Percentiles rank a stretch among this genome's conserved stretches.
Evolutionary conservation across 2,888 invertebrate species (phyloP).

Genomic region (Ectropis crepuscularia): DNA sequence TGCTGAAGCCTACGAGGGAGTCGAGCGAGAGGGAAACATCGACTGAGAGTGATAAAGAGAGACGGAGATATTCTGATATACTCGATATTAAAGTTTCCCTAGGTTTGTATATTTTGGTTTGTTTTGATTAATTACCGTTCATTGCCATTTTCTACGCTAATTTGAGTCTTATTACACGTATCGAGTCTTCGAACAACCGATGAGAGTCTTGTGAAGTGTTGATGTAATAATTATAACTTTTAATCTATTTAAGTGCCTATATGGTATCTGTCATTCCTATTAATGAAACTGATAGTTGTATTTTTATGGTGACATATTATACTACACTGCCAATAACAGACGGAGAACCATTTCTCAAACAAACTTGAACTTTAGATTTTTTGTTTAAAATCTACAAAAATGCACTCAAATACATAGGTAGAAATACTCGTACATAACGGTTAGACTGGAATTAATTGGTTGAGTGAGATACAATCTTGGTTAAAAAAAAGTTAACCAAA

Average conservation of each 20-base stretch:
- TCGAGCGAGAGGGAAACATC: conserved; percentile 79
- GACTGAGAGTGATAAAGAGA: conserved; percentile 78
- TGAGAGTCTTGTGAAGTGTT: neutral
- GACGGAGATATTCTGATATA: conserved; percentile 76
- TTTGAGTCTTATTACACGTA: too few species aligned
- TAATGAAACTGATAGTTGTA: neutral
- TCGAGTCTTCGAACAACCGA: neutral
- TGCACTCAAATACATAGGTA: too few species aligned
- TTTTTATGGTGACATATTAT: too few species aligned
- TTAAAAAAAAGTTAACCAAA: neutral
- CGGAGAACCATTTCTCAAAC: too few species aligned
- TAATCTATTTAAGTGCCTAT: too few species aligned
- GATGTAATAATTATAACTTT: neutral
- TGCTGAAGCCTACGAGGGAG: conserved; percentile 73
- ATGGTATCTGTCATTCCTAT: neutral
- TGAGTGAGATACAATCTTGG: neutral
- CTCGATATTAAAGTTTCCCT: conserved; percentile 75
- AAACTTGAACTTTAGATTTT: too few species aligned
- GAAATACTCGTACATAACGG: too few species aligned
- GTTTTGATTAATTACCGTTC: conserved; percentile 4
- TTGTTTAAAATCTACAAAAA: too few species aligned
- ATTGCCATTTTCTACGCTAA: conserved; percentile 11
- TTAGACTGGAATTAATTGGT: too few species aligned
- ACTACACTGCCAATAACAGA: too few species aligned
- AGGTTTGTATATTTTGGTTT: conserved; percentile 58